phyloP scores from a whole-genome alignment of 1,140 invertebrate species.

The Scaptomyza montana region DNA sequence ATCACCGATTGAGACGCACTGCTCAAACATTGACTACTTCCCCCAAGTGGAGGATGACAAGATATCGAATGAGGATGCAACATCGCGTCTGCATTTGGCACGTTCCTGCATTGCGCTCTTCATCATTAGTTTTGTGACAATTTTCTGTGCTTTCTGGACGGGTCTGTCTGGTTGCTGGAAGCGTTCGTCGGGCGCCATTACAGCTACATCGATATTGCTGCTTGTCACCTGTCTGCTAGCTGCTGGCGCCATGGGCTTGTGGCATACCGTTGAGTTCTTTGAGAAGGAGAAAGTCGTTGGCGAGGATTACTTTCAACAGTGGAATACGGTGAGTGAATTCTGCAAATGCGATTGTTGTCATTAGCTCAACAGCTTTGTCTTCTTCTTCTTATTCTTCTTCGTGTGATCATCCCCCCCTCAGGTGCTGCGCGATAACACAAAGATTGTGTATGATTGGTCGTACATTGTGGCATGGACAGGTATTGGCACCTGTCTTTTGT shows the following conservation, averaged over 20 bases:
- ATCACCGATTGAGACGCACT: constrained; percentile 96
- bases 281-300: constrained; percentile 96
- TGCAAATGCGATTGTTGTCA: background rate
- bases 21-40: constrained; percentile 97
- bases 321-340: constrained; percentile 89
- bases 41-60: constrained; percentile 79
- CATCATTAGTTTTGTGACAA: constrained; percentile 92
- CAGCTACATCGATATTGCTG: constrained; percentile 96
- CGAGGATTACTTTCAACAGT: constrained; percentile 95
- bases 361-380: background rate
- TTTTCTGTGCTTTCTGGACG: constrained; percentile 96
- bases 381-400: no score
- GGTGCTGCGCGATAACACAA: constrained; percentile 93
- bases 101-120: constrained; percentile 95
- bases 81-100: constrained; percentile 91
- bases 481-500: constrained; percentile 93
- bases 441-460: constrained; percentile 96
- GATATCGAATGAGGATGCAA: constrained; percentile 77
- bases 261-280: constrained; percentile 97
- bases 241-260: constrained; percentile 96
- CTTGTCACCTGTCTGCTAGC: constrained; percentile 93
- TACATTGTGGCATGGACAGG: constrained; percentile 98
- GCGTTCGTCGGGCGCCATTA: constrained; percentile 95
- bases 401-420: constrained; percentile 77
- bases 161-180: constrained; percentile 95